A percentile compares a stretch with the other conserved stretches of the same genome.
Evolutionary conservation across 2,113 vertebrate genomes (phyloP).

Genomic region (Herpetotheres cachinnans): DNA sequence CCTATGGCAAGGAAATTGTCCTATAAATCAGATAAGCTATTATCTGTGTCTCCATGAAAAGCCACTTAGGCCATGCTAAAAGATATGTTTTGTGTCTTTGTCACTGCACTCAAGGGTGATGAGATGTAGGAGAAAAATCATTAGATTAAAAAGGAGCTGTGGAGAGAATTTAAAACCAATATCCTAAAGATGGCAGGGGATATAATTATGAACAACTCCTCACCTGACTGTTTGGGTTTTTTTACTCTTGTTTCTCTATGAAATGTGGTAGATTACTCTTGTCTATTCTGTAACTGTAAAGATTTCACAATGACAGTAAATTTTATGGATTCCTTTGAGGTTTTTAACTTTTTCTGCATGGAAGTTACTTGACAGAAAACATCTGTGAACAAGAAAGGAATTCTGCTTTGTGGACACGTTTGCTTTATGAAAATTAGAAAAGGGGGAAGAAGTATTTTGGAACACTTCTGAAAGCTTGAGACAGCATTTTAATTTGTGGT

Average conservation of each 20-base stretch:
- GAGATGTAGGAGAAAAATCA: slow-evolving; percentile 11
- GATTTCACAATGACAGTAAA: neutral
- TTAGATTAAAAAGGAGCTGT: neutral
- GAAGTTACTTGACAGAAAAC: neutral
- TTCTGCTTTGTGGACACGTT: neutral
- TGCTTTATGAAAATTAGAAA: neutral
- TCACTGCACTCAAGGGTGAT: neutral
- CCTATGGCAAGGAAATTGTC: slow-evolving; percentile 5
- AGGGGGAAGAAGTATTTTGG: neutral
- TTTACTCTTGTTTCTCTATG: neutral
- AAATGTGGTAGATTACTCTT: neutral
- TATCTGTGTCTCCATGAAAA: slow-evolving; percentile 12
- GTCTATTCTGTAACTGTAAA: neutral
- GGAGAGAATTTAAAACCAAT: slow-evolving; percentile 13
- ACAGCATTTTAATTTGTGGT: neutral
- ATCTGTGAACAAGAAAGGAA: neutral
- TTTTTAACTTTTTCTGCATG: neutral
- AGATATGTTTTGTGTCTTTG: slow-evolving; percentile 35
- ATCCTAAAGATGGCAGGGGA: neutral
- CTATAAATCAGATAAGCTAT: slow-evolving; percentile 43
- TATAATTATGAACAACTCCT: neutral
- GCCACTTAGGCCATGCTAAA: slow-evolving; percentile 1
- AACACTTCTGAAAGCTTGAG: neutral
- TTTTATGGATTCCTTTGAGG: neutral
- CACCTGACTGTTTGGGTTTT: neutral